A percentile compares a stretch with the other conserved stretches of the same genome.
phyloP scores from a whole-genome alignment of 2,797 vertebrate species.

The Enteromius trimaculatus region DNA sequence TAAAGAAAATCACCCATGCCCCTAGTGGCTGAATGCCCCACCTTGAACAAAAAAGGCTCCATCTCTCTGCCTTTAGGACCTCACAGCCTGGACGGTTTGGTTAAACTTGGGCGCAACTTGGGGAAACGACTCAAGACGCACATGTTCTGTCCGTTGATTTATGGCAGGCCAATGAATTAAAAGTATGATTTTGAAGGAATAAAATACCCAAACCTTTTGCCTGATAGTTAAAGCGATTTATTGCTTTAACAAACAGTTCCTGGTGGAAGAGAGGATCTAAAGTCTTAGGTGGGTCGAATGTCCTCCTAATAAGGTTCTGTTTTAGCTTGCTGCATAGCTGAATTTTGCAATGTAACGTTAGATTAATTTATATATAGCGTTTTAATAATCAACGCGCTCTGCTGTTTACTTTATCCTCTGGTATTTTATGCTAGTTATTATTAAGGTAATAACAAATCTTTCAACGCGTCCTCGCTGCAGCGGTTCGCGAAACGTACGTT shows the following conservation, averaged over 20 bases:
- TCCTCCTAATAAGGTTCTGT: constrained; percentile 36
- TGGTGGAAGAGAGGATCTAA: constrained; percentile 49
- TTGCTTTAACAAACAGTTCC: constrained; percentile 38
- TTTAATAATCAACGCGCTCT: background rate
- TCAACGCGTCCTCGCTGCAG: background rate
- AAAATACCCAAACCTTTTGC: constrained; percentile 24
- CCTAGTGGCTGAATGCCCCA: constrained; percentile 23
- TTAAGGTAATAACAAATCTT: background rate
- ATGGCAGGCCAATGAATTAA: constrained; percentile 22
- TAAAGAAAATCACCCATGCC: background rate
- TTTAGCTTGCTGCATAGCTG: constrained; percentile 26
- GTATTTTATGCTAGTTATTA: background rate
- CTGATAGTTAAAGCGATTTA: constrained; percentile 34
- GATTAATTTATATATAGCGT: background rate
- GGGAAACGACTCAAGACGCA: constrained; percentile 60
- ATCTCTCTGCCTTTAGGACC: constrained; percentile 58
- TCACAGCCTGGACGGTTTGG: constrained; percentile 31
- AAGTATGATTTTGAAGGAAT: constrained; percentile 55
- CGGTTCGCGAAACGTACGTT: background rate
- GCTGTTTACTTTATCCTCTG: background rate
- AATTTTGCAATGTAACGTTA: background rate
- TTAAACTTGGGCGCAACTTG: constrained; percentile 65
- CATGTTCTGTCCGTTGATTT: constrained; percentile 62
- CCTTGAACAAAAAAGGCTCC: background rate
- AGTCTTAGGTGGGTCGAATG: constrained; percentile 53